These are phyloP conservation scores for Volucella zonaria DNA, from an alignment of 2,888 invertebrate genomes.

Conservation along the genomic window DNA sequence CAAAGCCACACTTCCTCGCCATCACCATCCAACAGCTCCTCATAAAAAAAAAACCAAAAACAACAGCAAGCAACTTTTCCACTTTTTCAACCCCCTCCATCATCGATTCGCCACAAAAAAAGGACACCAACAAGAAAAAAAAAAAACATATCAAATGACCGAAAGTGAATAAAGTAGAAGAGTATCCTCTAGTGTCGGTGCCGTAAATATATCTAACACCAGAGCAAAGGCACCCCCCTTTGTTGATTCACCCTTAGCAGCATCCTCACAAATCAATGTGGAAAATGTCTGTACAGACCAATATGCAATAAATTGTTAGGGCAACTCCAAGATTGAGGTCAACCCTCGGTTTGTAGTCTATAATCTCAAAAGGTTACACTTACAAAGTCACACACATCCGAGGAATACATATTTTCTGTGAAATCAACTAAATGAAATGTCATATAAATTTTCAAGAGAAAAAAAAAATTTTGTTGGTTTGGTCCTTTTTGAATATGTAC, in stretches of 20 bases:
- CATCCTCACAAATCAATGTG: constrained; percentile 43
- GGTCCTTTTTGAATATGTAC: background rate
- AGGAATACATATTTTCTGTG: background rate
- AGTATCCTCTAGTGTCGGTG: background rate
- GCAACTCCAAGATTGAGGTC: constrained; percentile 24
- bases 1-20: background rate
- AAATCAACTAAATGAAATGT: constrained; percentile 54
- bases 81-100: constrained; percentile 20
- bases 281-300: constrained; percentile 47
- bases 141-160: constrained; percentile 26
- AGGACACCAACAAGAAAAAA: background rate
- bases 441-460: constrained; percentile 37
- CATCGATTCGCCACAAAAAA: constrained; percentile 29
- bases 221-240: background rate
- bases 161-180: background rate
- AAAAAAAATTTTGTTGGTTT: constrained; percentile 14
- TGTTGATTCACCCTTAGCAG: background rate
- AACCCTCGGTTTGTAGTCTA: constrained; percentile 10
- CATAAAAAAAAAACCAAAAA: constrained; percentile 21
- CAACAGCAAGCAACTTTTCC: background rate
- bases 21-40: background rate
- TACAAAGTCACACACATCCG: background rate
- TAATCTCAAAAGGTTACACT: constrained; percentile 26
- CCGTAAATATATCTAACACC: constrained; percentile 24
- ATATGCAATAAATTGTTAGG: constrained; percentile 64